Percentiles rank a stretch among this genome's conserved stretches.
Evolutionary conservation across 2,888 invertebrate species (phyloP).

Genomic region (Isoperla grammatica): DNA sequence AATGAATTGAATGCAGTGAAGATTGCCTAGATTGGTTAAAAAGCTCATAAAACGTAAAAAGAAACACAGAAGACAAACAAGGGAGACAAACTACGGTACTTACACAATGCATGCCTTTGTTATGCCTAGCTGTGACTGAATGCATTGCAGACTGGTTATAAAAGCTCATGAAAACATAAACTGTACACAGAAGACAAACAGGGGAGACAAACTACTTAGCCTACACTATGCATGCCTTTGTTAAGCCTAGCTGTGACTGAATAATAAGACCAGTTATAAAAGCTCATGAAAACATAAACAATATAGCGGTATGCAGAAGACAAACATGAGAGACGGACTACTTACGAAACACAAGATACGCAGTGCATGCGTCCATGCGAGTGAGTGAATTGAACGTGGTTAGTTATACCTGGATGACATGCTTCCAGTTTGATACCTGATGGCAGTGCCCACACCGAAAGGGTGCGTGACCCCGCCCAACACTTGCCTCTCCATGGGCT

Average conservation of each 20-base stretch:
- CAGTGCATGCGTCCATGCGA: constrained; percentile 2
- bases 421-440: constrained; percentile 79
- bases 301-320: neutral
- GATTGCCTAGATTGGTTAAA: too few relatives aligned
- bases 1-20: too few relatives aligned
- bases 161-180: too few relatives aligned
- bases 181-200: too few relatives aligned
- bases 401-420: constrained; percentile 68
- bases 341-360: neutral
- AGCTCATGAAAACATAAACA: neutral
- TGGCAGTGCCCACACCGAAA: constrained; percentile 73
- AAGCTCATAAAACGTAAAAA: too few relatives aligned
- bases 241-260: neutral
- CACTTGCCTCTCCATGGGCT: constrained; percentile 48
- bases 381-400: constrained; percentile 15
- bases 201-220: too few relatives aligned
- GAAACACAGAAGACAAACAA: too few relatives aligned
- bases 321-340: neutral
- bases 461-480: constrained; percentile 49
- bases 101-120: too few relatives aligned
- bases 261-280: neutral
- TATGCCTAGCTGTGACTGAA: too few relatives aligned
- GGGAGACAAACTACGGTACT: too few relatives aligned
- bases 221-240: too few relatives aligned
- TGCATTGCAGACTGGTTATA: too few relatives aligned